Conservation (phyloP, 1,140 invertebrate genomes). For the Monomorium pharaonis region DNA sequence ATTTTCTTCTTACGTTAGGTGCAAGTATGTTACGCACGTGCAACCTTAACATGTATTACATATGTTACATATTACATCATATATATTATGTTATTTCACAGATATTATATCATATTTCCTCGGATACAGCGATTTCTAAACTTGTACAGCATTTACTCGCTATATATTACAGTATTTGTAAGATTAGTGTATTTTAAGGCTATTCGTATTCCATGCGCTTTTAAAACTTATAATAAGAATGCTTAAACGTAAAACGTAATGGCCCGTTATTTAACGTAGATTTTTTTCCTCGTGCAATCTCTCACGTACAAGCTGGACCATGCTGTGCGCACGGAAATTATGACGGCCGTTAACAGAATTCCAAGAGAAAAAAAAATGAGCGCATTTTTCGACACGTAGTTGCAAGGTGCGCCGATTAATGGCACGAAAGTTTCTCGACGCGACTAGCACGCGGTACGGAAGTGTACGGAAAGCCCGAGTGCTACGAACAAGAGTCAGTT, state of each 20-base stretch:
- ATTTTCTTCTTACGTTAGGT: not conserved
- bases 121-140: not conserved
- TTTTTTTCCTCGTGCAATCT: slow-evolving; percentile 11
- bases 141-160: not conserved
- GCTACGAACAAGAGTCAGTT: not conserved
- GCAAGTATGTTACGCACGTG: not conserved
- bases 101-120: not conserved
- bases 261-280: slow-evolving; percentile 3
- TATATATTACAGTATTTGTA: not conserved
- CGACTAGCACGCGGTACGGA: slow-evolving; percentile 36
- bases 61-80: not conserved
- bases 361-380: not conserved
- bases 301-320: not conserved
- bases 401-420: slow-evolving; percentile 10
- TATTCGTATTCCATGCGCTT: not conserved
- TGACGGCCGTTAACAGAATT: not conserved
- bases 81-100: not conserved
- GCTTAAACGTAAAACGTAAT: not conserved
- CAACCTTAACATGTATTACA: not conserved
- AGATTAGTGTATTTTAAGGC: not conserved
- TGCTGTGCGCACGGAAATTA: not conserved
- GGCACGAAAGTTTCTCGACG: slow-evolving; percentile 40
- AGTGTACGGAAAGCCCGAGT: slow-evolving; percentile 26
- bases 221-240: slow-evolving; percentile 20
- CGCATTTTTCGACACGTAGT: slow-evolving; percentile 41